Evolutionary conservation across 2,888 invertebrate species (phyloP).

Genomic region (Exephanes ischioxanthus): DNA sequence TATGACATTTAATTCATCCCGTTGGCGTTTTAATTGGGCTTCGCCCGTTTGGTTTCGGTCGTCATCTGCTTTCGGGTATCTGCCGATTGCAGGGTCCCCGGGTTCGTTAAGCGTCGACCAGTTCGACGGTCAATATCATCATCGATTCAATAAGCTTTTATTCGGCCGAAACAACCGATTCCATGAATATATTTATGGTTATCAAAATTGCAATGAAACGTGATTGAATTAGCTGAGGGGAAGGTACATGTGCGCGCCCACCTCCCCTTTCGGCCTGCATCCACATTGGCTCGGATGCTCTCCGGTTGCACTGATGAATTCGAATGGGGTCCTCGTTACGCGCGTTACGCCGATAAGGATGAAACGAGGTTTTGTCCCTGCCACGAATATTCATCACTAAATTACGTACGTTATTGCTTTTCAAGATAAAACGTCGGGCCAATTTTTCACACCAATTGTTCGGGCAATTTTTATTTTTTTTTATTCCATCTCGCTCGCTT

Average conservation of each 20-base stretch:
- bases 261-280: neutral
- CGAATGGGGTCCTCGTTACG: constrained; percentile 20
- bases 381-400: constrained; percentile 14
- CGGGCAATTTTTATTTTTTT: neutral
- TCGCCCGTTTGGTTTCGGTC: neutral
- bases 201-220: constrained; percentile 56
- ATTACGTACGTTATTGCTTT: constrained; percentile 10
- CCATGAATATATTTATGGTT: constrained; percentile 34
- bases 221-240: constrained; percentile 47
- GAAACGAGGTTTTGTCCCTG: constrained; percentile 8
- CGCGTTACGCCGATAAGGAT: constrained; percentile 6
- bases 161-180: constrained; percentile 21
- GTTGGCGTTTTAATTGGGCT: neutral
- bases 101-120: neutral
- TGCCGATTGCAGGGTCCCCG: constrained; percentile 9
- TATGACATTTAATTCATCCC: neutral
- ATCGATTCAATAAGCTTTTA: constrained; percentile 38
- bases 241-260: neutral
- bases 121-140: constrained; percentile 28
- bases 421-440: neutral
- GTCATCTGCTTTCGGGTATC: neutral
- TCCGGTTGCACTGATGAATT: constrained; percentile 16
- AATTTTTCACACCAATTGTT: neutral
- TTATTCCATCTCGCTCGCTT: neutral
- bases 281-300: neutral